Base-by-base conservation (phyloP, 2,113 vertebrate genomes). In the Barnardius zonarius region DNA sequence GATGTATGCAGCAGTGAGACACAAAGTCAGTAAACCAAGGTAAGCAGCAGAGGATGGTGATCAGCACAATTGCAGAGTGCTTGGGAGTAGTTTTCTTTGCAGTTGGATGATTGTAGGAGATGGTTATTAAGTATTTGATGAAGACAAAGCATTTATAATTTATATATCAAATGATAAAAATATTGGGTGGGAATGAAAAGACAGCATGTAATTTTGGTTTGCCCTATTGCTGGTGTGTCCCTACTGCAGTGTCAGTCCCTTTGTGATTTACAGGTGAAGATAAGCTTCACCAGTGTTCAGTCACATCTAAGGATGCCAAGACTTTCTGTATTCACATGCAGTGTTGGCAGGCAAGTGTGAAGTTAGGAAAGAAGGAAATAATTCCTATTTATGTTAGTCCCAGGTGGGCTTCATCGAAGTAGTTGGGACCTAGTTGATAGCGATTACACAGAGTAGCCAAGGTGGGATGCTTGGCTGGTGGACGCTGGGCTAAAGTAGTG, bases 221-320 rank as follows among this genome's bases (percentile, higher is more conserved):
- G 33, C 14, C 1, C 6, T 61, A 0, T 7, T 83, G 20, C 30
- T 44, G 61, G 11, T 1, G 1, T 41, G 16, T 74, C 16, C 27
- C 30, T 81, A 1, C 25, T 66, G 31, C 28, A 8, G 33, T 49
- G 64, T 44, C 35, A 52, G 12, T 54, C 17, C 41, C 27, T 48
- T 23, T 1, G 2, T 69, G 72, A 31, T 24, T 83, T 16, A 2
- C 27, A 18, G 31, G 17, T 57, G 49, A 39, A 57, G 46, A 10
- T 35, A 14, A 1, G 3, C 22, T 44, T 69, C 18, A 10, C n/a
- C 1, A 1, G 0, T 51, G 28, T 28, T 86, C n/a, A 14, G 16
- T 27, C 48, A 20, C 57, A 0, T 33, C 24, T 15, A 19, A 35
- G 57, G 57, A 17, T 19, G 8, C 39, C 15, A 23, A 6, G 27